Base-by-base conservation (phyloP, 2,797 vertebrate genomes). In the Psittacula derbiana region DNA sequence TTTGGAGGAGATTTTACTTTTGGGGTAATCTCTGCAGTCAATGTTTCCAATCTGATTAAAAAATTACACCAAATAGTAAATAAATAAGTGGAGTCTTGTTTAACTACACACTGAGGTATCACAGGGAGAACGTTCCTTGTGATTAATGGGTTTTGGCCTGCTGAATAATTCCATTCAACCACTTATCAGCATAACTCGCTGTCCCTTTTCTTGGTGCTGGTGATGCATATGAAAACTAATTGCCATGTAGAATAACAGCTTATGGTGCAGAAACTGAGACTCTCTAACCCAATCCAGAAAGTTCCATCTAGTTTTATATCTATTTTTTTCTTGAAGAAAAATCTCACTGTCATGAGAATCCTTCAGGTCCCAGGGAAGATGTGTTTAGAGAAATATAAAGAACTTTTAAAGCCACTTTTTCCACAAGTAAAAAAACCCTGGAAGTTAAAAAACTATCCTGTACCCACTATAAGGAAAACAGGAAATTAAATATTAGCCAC, bases 71-170 rank as follows among this genome's bases (percentile, higher is more conserved):
- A 8, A 53, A 86, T 81, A 93, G 31, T 79, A 95, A 93, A 95
- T 83, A 95, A 93, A 62, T 86, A 79, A 90, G 38, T 60, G 50
- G 16, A 92, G 52, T 16, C 49, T 87, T 70, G 44, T 88, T 94
- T 88, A 83, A 86, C 55, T 76, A 24, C 41, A 58, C 2, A 6
- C 25, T 95, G 82, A 85, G 82, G 76, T 86, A 85, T 67, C 85
- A 93, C 33, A 64, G 50, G 38, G 83, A 86, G 72, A 90, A 60
- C 12, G 21, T 64, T 91, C 36, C 30, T 40, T 44, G 49, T 96
- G 95, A 97, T 97, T 94, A 91, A 97, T 95, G 82, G 71, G 53
- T 28, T 88, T 88, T 92, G 87, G 89, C 49, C 66, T 44, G 72
- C n/a, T 89, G 72, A 92, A 88, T 94, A 92, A 93, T 92, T 94